A percentile compares a stretch with the other conserved stretches of the same genome.
phyloP scores from a whole-genome alignment of 2,888 invertebrate species.

The Rhabditoides inermis region DNA sequence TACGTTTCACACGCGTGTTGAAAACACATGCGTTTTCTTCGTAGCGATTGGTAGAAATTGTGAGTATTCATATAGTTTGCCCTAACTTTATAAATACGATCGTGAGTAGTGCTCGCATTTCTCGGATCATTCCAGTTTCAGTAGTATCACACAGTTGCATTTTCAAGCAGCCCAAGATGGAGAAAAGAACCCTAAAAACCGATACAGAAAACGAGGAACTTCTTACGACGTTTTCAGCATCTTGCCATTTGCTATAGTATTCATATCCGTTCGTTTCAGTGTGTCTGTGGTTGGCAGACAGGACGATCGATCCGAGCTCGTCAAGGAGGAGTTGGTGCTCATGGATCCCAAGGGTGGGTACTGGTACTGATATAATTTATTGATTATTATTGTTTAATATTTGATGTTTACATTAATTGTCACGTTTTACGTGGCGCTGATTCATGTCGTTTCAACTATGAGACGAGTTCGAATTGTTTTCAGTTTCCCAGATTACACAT shows the following conservation, averaged over 20 bases:
- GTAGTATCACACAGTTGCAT: not conserved
- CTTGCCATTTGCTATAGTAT: not conserved
- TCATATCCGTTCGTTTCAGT: conserved; percentile 14
- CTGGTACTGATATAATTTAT: conserved; percentile 3
- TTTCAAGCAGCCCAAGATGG: not conserved
- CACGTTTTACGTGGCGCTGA: no score
- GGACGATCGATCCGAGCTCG: conserved; percentile 32
- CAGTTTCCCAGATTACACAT: no score
- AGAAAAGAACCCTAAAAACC: not conserved
- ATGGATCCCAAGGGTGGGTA: conserved; percentile 40
- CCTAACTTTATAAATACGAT: no score
- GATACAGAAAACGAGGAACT: no score
- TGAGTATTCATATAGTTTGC: no score
- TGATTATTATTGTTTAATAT: no score
- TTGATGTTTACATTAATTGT: no score
- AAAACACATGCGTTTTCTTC: no score
- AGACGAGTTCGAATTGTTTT: no score
- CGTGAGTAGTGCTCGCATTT: not conserved
- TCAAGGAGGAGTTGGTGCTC: conserved; percentile 44
- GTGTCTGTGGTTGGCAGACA: conserved; percentile 43
- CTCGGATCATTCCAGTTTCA: not conserved
- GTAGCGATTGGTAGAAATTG: no score
- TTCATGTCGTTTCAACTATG: no score
- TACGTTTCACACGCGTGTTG: no score
- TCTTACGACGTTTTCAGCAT: not conserved